Evolutionary conservation across 2,113 vertebrate genomes (phyloP), one percentile per base, ranked within the genome.

Genomic region (Phoenicopterus ruber): DNA sequence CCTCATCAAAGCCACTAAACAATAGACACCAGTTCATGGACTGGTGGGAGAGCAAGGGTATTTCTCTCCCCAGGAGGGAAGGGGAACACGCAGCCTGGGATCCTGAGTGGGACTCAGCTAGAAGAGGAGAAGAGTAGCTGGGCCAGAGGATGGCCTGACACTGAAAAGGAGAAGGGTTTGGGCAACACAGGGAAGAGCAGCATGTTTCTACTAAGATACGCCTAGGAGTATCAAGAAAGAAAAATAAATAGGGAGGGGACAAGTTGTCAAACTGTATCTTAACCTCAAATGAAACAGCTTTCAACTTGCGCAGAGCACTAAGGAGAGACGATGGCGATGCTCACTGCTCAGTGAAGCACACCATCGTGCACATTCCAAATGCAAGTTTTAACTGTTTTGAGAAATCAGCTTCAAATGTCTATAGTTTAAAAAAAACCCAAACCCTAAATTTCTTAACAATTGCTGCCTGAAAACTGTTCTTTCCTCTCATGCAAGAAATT

Each of bases 261-360:
- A 0, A 69, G 59, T 4, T 63, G 42, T 77, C 57, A 40, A 65
- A 74, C 25, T 25, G 13, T 57, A 47, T 34, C n/a, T 61, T 44
- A 52, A 61, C n/a, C 8, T 79, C 47, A 49, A 86, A 49, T 11
- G 24, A 59, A 81, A 54, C 13, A n/a, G 10, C 19, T 54, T 79
- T 26, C n/a, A 70, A 42, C 13, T 36, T 62, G 44, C 65, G 72
- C 16, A 42, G 32, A 49, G 73, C 40, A 17, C 46, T 58, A 49
- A 9, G 4, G 14, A 74, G 57, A 77, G 25, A 18, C 0, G 0
- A 44, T 10, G 11, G 32, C 18, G 14, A 38, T 20, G 50, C 49
- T 57, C 36, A 12, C 59, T 10, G 32, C 49, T 54, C 32, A 34
- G 8, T 26, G 16, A 54, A 61, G 28, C 31, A 47, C 19, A 34